Conservation (phyloP, 2,888 invertebrate genomes). For the Gastrophysa polygoni region DNA sequence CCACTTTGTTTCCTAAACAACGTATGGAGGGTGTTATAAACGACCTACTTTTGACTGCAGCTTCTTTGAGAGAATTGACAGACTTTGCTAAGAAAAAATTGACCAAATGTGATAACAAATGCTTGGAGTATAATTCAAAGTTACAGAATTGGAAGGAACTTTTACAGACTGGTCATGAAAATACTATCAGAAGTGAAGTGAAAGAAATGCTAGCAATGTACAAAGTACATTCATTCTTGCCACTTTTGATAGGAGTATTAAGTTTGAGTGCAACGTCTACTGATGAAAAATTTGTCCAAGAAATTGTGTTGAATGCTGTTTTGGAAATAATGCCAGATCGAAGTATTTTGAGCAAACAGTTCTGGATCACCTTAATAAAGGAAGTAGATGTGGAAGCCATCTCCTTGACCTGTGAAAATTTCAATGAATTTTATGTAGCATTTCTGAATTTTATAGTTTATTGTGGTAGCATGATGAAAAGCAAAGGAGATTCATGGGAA, state of each 20-base stretch:
- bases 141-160: constrained; percentile 46
- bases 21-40: constrained; percentile 56
- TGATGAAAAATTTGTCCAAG: constrained; percentile 40
- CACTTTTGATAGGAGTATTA: constrained; percentile 48
- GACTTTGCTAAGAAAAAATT: constrained; percentile 42
- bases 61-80: constrained; percentile 47
- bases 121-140: constrained; percentile 47
- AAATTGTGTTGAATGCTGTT: constrained; percentile 47
- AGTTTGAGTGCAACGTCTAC: constrained; percentile 35
- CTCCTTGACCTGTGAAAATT: constrained; percentile 49
- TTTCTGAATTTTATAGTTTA: constrained; percentile 59
- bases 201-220: constrained; percentile 49
- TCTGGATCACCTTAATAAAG: constrained; percentile 54
- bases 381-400: constrained; percentile 49
- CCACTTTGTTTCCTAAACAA: constrained; percentile 53
- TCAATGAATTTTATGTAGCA: constrained; percentile 53
- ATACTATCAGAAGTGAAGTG: constrained; percentile 44
- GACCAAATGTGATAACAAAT: constrained; percentile 23
- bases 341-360: constrained; percentile 49
- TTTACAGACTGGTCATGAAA: constrained; percentile 45
- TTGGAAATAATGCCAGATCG: constrained; percentile 52
- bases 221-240: constrained; percentile 52
- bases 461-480: constrained; percentile 58
- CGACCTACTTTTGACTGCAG: constrained; percentile 45
- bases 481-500: constrained; percentile 52